These are phyloP conservation scores for Phylloscopus trochiloides DNA, from an alignment of 2,113 vertebrate genomes.

Conservation along the genomic window DNA sequence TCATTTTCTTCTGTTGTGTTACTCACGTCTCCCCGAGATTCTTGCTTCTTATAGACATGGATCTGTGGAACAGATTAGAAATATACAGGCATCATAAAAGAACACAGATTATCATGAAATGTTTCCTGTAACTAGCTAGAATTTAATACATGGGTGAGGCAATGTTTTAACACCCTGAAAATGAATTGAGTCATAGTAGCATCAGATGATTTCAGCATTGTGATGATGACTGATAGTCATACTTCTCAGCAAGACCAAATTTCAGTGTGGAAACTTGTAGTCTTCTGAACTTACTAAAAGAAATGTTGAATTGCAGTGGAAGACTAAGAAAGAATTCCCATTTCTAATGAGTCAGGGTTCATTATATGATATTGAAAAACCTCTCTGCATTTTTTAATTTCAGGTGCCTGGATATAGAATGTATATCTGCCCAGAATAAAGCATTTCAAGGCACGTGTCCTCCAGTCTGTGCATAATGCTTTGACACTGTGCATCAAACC, in stretches of 20 bases:
- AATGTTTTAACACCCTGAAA: not conserved
- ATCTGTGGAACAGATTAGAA: not conserved
- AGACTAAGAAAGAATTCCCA: not conserved
- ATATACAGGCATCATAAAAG: not conserved
- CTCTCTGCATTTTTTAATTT: not conserved
- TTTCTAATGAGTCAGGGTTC: not conserved
- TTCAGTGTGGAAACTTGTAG: not conserved
- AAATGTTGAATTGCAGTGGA: not conserved
- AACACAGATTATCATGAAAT: not conserved
- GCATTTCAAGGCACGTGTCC: not conserved
- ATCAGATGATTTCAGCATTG: not conserved
- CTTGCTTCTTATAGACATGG: not conserved
- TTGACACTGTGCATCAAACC: not conserved
- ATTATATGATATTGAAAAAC: not conserved
- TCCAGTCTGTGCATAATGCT: not conserved
- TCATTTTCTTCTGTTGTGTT: not conserved
- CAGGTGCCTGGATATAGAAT: not conserved
- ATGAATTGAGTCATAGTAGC: not conserved
- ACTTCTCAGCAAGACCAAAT: not conserved
- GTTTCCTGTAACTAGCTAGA: not conserved
- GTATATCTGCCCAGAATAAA: not conserved
- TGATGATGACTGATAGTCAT: not conserved
- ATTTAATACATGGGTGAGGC: not conserved
- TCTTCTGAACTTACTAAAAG: not conserved
- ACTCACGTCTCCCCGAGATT: not conserved